A percentile compares a stretch with the other conserved stretches of the same genome.
phyloP scores from a whole-genome alignment of 2,888 invertebrate genomes.

The Cantharis lateralis region DNA sequence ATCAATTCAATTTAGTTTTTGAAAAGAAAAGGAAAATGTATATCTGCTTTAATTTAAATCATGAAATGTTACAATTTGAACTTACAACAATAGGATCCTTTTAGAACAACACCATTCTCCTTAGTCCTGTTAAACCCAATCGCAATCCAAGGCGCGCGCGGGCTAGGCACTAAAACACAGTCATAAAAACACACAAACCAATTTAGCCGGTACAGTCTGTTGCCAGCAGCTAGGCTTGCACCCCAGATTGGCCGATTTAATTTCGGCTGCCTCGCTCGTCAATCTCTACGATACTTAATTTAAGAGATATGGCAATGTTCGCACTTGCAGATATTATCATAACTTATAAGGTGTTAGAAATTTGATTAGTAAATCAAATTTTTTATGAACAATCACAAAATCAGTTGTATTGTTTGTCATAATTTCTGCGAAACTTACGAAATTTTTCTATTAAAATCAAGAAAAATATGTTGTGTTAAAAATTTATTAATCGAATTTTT shows the following conservation, averaged over 20 bases:
- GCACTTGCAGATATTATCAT: conserved; percentile 44
- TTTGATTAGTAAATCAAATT: conserved; percentile 23
- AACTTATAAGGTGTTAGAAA: conserved; percentile 23
- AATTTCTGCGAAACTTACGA: neutral
- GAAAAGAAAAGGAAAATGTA: neutral
- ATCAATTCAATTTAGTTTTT: neutral
- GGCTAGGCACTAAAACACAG: conserved; percentile 57
- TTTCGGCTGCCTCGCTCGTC: conserved; percentile 52
- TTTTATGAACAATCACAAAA: neutral
- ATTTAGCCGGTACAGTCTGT: conserved; percentile 57
- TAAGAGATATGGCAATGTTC: conserved; percentile 48
- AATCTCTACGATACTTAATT: conserved; percentile 53
- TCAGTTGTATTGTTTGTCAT: neutral
- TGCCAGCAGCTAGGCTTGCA: conserved; percentile 44
- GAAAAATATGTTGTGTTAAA: neutral
- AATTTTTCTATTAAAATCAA: neutral
- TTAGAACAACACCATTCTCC: conserved; percentile 47
- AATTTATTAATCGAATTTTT: neutral
- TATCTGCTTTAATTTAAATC: neutral
- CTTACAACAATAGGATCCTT: conserved; percentile 29
- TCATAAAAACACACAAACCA: conserved; percentile 60
- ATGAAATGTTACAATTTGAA: neutral
- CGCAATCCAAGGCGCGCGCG: conserved; percentile 56
- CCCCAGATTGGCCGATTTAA: conserved; percentile 52
- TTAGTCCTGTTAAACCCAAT: conserved; percentile 56